Evolutionary conservation across 2,888 invertebrate genomes (phyloP).

Genomic region (Microchrysa polita): DNA sequence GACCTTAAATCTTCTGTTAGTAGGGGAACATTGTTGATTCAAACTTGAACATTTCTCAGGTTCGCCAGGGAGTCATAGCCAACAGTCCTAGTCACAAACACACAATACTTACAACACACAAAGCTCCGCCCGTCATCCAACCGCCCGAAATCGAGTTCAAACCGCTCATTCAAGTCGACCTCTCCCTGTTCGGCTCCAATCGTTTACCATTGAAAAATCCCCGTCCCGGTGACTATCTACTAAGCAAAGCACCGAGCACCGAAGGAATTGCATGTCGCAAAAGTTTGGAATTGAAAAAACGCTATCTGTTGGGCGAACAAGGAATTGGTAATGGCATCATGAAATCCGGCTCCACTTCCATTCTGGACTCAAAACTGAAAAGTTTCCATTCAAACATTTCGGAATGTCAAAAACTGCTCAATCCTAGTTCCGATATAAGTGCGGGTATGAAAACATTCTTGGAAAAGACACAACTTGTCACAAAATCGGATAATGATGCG

Average conservation of each 20-base stretch:
- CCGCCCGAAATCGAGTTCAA: conserved; percentile 60
- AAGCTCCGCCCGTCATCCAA: conserved; percentile 52
- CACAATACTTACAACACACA: conserved; percentile 49
- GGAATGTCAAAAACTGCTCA: conserved; percentile 86
- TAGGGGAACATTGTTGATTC: not conserved
- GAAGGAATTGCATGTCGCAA: conserved; percentile 89
- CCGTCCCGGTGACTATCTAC: conserved; percentile 76
- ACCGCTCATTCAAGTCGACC: conserved; percentile 64
- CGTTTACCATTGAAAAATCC: conserved; percentile 68
- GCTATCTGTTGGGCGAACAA: conserved; percentile 80
- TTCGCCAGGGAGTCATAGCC: conserved; percentile 61
- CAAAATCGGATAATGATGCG: conserved; percentile 53
- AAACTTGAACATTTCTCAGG: conserved; percentile 53
- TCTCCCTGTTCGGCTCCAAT: conserved; percentile 59
- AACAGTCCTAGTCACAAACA: conserved; percentile 53
- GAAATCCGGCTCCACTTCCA: conserved; percentile 84
- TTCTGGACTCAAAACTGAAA: conserved; percentile 84
- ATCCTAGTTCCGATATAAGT: conserved; percentile 77
- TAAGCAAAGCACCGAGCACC: conserved; percentile 85
- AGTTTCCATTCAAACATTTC: conserved; percentile 86
- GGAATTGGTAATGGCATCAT: conserved; percentile 75
- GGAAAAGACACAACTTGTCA: conserved; percentile 62
- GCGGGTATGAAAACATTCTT: conserved; percentile 76
- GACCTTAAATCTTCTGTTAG: not conserved
- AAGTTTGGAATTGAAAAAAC: conserved; percentile 85